Percentiles rank a stretch among this genome's conserved stretches.
Evolutionary conservation across 2,888 invertebrate genomes (phyloP).

Genomic region (Sminthurinus aureus): DNA sequence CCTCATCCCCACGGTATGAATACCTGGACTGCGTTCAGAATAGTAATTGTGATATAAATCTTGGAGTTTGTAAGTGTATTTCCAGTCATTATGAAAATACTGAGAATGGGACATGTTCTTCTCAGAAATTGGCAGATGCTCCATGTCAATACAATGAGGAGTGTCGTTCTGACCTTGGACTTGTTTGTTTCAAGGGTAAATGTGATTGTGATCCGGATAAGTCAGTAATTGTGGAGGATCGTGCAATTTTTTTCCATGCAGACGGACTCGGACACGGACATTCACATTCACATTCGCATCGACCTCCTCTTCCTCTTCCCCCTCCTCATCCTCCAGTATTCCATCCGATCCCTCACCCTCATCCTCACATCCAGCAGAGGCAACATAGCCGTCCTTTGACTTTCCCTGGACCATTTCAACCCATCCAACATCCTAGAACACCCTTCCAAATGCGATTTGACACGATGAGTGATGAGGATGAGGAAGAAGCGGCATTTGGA

Average conservation of each 20-base stretch:
- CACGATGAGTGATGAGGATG: background rate
- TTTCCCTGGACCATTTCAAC: too few species aligned
- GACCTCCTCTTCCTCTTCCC: too few species aligned
- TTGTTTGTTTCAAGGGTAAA: background rate
- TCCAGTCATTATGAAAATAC: slow-evolving; percentile 6
- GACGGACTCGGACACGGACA: too few species aligned
- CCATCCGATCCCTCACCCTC: too few species aligned
- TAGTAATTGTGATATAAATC: background rate
- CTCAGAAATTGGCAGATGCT: background rate
- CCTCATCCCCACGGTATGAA: background rate
- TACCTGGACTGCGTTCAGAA: slow-evolving; percentile 7
- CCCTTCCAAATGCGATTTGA: background rate
- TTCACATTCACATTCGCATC: too few species aligned
- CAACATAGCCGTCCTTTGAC: too few species aligned
- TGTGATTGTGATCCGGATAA: slow-evolving; percentile 1
- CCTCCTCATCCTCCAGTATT: too few species aligned
- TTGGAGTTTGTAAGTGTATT: background rate
- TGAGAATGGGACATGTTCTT: background rate
- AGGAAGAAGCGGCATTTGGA: background rate
- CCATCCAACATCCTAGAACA: too few species aligned
- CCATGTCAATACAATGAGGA: background rate
- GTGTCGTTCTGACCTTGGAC: background rate
- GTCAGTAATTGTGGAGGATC: background rate
- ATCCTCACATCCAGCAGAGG: too few species aligned
- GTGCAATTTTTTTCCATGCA: background rate